Percentiles rank a stretch among this genome's conserved stretches.
These are phyloP conservation scores for Ispidina lecontei DNA, from an alignment of 2,797 vertebrate genomes.

Conservation along the genomic window DNA sequence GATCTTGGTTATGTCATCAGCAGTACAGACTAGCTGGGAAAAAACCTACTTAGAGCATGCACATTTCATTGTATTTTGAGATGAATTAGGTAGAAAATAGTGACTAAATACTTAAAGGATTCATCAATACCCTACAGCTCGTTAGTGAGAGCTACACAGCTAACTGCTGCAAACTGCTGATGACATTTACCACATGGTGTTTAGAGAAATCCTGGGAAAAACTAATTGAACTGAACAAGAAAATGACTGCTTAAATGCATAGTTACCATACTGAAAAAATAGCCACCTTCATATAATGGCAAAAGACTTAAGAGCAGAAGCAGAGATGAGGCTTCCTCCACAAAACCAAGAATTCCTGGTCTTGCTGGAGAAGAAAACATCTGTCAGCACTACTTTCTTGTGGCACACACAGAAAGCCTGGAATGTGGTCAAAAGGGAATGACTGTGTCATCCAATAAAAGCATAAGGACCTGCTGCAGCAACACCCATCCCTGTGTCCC, in stretches of 20 bases:
- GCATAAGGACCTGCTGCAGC: accelerated
- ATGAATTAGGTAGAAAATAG: slow-evolving; percentile 39
- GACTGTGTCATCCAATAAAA: too few species aligned
- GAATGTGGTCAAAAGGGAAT: neutral
- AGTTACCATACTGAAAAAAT: neutral
- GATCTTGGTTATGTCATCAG: neutral
- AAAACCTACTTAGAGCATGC: neutral
- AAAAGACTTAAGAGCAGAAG: neutral
- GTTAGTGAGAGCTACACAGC: neutral
- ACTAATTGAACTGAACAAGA: neutral
- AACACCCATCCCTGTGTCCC: accelerated
- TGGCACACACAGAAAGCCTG: neutral
- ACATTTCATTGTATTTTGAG: slow-evolving; percentile 30
- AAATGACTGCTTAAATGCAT: slow-evolving; percentile 19
- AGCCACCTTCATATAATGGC: neutral
- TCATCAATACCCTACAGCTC: neutral
- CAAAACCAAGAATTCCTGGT: neutral
- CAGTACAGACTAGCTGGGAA: neutral
- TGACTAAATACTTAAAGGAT: slow-evolving; percentile 41
- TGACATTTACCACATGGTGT: neutral
- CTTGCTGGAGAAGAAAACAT: neutral
- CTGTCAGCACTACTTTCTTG: neutral
- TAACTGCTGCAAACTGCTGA: slow-evolving; percentile 2
- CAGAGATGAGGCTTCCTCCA: neutral
- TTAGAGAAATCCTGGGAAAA: neutral